phyloP scores from a whole-genome alignment of 1,140 invertebrate species.

The Gonatopus flavifemur region DNA sequence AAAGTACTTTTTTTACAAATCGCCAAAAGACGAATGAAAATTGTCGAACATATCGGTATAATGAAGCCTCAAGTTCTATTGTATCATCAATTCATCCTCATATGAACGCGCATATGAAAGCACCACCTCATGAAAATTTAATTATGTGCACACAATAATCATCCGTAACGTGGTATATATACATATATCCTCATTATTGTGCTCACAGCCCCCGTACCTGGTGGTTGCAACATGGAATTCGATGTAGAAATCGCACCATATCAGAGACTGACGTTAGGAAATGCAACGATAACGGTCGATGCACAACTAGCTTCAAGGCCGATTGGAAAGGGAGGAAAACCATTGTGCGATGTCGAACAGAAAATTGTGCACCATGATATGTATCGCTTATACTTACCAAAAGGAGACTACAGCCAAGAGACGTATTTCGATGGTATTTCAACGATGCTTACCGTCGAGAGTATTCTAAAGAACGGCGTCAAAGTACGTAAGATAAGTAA shows the following conservation, averaged over 20 bases:
- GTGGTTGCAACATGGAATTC: slow-evolving; percentile 76
- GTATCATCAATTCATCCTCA: no score
- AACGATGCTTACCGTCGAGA: slow-evolving; percentile 65
- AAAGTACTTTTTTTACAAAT: no score
- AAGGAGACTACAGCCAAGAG: slow-evolving; percentile 59
- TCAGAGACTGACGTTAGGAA: slow-evolving; percentile 56
- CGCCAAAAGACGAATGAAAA: no score
- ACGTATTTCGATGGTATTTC: slow-evolving; percentile 66
- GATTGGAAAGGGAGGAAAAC: slow-evolving; percentile 15
- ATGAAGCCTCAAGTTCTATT: no score
- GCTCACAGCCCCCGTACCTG: slow-evolving; percentile 71
- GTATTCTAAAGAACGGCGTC: slow-evolving; percentile 60
- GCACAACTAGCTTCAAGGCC: slow-evolving; percentile 61
- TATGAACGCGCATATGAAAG: no score
- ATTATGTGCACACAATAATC: no score
- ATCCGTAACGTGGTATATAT: no score
- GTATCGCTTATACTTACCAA: slow-evolving; percentile 67
- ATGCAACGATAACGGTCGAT: slow-evolving; percentile 63
- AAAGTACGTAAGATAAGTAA: no score
- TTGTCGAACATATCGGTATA: no score
- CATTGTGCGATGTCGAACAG: slow-evolving; percentile 46
- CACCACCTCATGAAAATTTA: no score
- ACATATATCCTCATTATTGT: slow-evolving; percentile 18
- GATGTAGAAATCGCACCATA: slow-evolving; percentile 67
- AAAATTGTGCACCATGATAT: slow-evolving; percentile 57